A percentile compares a stretch with the other conserved stretches of the same genome.
Conservation (phyloP, 2,113 vertebrate genomes). For the Prionailurus bengalensis region DNA sequence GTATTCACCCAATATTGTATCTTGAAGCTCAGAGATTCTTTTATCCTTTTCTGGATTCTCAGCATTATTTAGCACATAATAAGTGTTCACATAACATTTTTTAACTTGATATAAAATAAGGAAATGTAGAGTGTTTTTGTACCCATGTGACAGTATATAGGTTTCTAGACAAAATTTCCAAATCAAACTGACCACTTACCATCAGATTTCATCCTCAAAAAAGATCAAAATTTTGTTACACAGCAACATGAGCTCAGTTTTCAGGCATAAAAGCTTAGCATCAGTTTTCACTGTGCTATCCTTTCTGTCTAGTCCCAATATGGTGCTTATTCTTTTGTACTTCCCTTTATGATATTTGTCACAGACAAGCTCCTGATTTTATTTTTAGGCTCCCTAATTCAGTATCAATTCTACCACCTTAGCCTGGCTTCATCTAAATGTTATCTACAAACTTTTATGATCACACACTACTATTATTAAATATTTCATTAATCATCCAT, state of each 20-base stretch:
- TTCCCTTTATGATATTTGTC: not conserved
- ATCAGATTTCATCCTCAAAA: not conserved
- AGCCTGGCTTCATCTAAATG: not conserved
- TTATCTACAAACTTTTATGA: not conserved
- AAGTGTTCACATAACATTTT: not conserved
- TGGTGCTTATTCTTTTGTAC: not conserved
- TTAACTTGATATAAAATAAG: not conserved
- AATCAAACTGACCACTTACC: not conserved
- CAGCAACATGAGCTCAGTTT: not conserved
- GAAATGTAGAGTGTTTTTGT: not conserved
- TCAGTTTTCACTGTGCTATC: not conserved
- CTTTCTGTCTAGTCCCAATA: not conserved
- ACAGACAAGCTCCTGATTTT: not conserved
- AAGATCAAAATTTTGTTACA: not conserved
- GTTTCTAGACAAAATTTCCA: not conserved
- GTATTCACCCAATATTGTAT: not conserved
- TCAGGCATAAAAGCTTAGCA: not conserved
- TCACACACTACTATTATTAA: not conserved
- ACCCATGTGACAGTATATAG: not conserved
- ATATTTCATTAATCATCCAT: not conserved
- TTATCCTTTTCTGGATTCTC: not conserved
- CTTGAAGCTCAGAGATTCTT: not conserved
- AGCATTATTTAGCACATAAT: not conserved
- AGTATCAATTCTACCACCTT: not conserved
- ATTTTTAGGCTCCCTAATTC: not conserved